Percentiles rank a stretch among this genome's conserved stretches.
Evolutionary conservation across 1,140 invertebrate species (phyloP).

Genomic region (Trialeurodes vaporariorum): DNA sequence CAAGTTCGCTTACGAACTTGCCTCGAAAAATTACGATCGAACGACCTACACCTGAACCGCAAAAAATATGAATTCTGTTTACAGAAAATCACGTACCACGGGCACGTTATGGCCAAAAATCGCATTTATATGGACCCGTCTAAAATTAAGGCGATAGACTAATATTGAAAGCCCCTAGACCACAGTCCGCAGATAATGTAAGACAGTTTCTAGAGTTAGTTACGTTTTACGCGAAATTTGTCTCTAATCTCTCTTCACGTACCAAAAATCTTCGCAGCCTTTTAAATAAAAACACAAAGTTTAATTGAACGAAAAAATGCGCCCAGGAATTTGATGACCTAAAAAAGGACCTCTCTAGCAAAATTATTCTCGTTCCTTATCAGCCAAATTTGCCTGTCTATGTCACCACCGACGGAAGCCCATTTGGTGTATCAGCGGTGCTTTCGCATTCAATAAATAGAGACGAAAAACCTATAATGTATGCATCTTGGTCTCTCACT

Average conservation of each 20-base stretch:
- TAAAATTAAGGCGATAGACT: conserved; percentile 33
- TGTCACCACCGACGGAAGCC: conserved; percentile 38
- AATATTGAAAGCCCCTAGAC: conserved; percentile 29
- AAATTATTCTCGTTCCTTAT: conserved; percentile 27
- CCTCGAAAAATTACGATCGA: background rate
- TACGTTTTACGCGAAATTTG: conserved; percentile 37
- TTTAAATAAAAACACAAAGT: conserved; percentile 19
- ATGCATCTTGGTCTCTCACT: conserved; percentile 35
- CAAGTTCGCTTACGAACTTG: background rate
- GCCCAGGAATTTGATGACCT: conserved; percentile 25
- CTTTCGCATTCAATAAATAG: conserved; percentile 36
- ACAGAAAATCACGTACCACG: conserved; percentile 31
- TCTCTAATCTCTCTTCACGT: conserved; percentile 30
- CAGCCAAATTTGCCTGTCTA: conserved; percentile 31
- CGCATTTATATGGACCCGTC: conserved; percentile 30
- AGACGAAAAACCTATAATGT: conserved; percentile 35
- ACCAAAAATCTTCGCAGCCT: conserved; percentile 29
- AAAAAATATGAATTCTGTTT: conserved; percentile 34
- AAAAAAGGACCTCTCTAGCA: conserved; percentile 26
- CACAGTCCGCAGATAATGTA: conserved; percentile 30
- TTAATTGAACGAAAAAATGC: conserved; percentile 17
- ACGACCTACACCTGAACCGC: conserved; percentile 23
- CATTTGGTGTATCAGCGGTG: conserved; percentile 37
- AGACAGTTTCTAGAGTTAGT: conserved; percentile 37
- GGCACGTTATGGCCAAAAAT: conserved; percentile 29